Conservation (phyloP, 2,797 vertebrate genomes). For the Argentina silus region DNA sequence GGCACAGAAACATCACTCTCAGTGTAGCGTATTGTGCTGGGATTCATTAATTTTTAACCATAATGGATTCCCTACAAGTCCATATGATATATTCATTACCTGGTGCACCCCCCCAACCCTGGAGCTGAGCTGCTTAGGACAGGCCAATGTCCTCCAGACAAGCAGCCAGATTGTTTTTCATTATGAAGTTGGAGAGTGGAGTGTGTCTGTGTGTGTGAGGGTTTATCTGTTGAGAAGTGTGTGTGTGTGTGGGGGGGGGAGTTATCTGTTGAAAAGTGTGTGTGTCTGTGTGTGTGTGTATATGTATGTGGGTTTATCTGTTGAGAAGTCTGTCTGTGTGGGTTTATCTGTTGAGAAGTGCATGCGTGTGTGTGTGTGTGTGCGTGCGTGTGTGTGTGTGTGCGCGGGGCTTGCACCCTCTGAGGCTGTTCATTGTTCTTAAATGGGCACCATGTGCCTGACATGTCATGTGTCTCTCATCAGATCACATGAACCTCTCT, state of each 20-base stretch:
- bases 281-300: not conserved
- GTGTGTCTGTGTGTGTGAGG: not conserved
- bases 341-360: too few species aligned
- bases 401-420: constrained; percentile 1
- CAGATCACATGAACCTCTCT: constrained; percentile 72
- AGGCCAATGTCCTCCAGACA: constrained; percentile 55
- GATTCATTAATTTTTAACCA: constrained; percentile 61
- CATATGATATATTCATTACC: constrained; percentile 61
- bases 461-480: constrained; percentile 40
- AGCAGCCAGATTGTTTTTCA: constrained; percentile 61
- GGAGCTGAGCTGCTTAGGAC: constrained; percentile 30
- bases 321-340: too few species aligned
- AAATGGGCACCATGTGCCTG: constrained; percentile 64
- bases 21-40: constrained; percentile 7
- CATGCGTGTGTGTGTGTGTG: not conserved
- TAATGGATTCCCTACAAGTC: constrained; percentile 46
- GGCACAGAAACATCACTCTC: constrained; percentile 25
- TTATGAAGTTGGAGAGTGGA: constrained; percentile 45
- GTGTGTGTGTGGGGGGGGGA: constrained; percentile 9
- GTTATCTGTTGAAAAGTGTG: not conserved
- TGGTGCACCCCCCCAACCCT: constrained; percentile 37
- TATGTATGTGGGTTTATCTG: not conserved
- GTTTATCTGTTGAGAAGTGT: constrained; percentile 46
- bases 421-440: constrained; percentile 61
- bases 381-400: not conserved